Evolutionary conservation across 2,888 invertebrate species (phyloP).

Genomic region (Gymnosoma rotundatum): DNA sequence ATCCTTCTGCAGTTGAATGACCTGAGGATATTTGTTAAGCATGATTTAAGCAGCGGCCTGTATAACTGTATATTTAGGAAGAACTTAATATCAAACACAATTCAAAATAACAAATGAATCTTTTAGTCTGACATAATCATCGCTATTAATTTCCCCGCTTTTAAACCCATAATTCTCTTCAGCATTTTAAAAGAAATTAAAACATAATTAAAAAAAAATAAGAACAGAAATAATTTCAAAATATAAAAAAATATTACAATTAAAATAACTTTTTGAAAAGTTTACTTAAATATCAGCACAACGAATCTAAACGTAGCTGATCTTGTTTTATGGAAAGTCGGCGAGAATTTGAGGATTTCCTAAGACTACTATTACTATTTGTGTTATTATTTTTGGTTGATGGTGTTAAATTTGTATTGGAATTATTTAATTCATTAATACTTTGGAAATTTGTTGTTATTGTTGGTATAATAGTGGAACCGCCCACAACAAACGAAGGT

Average conservation of each 20-base stretch:
- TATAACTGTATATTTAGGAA: too few relatives aligned
- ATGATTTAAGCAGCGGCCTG: too few relatives aligned
- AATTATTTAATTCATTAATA: slow-evolving; percentile 81
- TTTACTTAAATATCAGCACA: slow-evolving; percentile 80
- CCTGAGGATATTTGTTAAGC: too few relatives aligned
- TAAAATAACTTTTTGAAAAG: slow-evolving; percentile 61
- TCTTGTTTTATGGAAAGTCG: slow-evolving; percentile 82
- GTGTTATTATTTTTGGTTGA: slow-evolving; percentile 72
- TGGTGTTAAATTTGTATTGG: slow-evolving; percentile 77
- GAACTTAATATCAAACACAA: too few relatives aligned
- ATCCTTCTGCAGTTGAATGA: too few relatives aligned
- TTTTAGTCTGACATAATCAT: too few relatives aligned
- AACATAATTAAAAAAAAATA: neutral
- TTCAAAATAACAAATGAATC: too few relatives aligned
- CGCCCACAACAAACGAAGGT: slow-evolving; percentile 78
- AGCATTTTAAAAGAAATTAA: slow-evolving; percentile 7
- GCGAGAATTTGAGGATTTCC: slow-evolving; percentile 76
- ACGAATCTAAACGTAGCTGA: slow-evolving; percentile 81
- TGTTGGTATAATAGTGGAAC: slow-evolving; percentile 75
- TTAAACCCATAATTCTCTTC: neutral
- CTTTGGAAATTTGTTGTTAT: slow-evolving; percentile 78
- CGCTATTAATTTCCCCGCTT: neutral
- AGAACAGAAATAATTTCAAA: neutral
- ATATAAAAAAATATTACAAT: slow-evolving; percentile 24
- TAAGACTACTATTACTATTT: slow-evolving; percentile 70